A percentile compares a stretch with the other conserved stretches of the same genome.
Conservation (phyloP, 2,888 invertebrate genomes). For the Polydrusus pterygomalis region DNA sequence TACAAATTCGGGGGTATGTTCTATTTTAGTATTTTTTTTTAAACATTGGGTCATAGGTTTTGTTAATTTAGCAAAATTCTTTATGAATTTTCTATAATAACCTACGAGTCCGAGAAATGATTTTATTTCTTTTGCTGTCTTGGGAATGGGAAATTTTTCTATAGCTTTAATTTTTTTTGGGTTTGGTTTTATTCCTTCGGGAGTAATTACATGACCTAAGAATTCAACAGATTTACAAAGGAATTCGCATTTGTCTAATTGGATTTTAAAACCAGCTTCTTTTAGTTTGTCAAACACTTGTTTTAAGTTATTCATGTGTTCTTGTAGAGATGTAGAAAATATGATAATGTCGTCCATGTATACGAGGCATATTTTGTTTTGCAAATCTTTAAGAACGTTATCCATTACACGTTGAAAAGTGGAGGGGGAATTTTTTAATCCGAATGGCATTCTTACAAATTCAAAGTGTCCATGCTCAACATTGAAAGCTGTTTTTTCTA, state of each 20-base stretch:
- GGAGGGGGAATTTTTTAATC: constrained; percentile 59
- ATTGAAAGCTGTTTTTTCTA: constrained; percentile 62
- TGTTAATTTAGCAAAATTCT: constrained; percentile 40
- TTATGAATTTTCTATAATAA: constrained; percentile 43
- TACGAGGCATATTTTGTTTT: constrained; percentile 43
- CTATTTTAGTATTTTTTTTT: constrained; percentile 48
- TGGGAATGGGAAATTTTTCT: constrained; percentile 45
- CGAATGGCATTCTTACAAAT: constrained; percentile 61
- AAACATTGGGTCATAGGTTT: constrained; percentile 44
- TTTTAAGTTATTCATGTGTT: constrained; percentile 43
- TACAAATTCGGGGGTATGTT: constrained; percentile 40
- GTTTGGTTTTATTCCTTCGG: constrained; percentile 56
- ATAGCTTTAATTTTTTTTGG: constrained; percentile 49
- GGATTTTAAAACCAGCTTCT: constrained; percentile 50
- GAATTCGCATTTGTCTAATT: constrained; percentile 55
- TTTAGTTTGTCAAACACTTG: constrained; percentile 39
- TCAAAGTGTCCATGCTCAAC: constrained; percentile 60
- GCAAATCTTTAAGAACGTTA: constrained; percentile 56
- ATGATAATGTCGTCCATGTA: constrained; percentile 52
- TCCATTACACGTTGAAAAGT: constrained; percentile 63
- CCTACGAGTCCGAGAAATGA: constrained; percentile 47
- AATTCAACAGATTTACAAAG: constrained; percentile 49
- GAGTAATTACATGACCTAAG: constrained; percentile 57
- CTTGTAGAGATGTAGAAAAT: constrained; percentile 38
- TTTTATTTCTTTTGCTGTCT: constrained; percentile 47